Evolutionary conservation across 2,113 vertebrate genomes (phyloP).

Genomic region (Larimichthys polyactis): DNA sequence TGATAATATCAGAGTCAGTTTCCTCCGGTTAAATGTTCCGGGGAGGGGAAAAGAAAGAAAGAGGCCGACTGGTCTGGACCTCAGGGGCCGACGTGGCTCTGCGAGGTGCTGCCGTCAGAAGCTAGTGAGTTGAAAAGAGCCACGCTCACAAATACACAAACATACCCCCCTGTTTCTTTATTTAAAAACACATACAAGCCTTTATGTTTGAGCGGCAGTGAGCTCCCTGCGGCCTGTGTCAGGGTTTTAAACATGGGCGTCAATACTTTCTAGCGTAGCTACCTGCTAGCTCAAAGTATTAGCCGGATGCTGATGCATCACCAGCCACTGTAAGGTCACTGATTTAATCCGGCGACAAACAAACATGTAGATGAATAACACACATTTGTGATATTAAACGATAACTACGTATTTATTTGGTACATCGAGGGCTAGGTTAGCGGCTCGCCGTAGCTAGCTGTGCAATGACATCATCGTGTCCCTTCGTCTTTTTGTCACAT

Average conservation of each 20-base stretch:
- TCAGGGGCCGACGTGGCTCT: constrained; percentile 77
- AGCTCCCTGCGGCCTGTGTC: neutral
- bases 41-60: neutral
- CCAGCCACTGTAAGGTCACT: neutral
- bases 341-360: neutral
- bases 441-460: constrained; percentile 32
- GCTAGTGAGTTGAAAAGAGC: constrained; percentile 25
- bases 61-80: constrained; percentile 38
- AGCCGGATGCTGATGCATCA: constrained; percentile 23
- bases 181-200: fast-evolving
- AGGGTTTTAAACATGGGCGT: fast-evolving
- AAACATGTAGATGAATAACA: fast-evolving
- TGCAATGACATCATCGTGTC: constrained; percentile 72
- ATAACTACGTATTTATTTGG: too few species aligned
- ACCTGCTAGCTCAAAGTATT: constrained; percentile 30
- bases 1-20: neutral
- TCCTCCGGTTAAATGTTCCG: neutral
- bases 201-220: fast-evolving
- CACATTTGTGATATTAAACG: fast-evolving
- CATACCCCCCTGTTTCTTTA: fast-evolving
- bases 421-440: constrained; percentile 22
- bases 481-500: neutral
- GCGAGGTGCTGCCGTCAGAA: constrained; percentile 21
- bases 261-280: constrained; percentile 7
- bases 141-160: neutral